Evolutionary conservation across 2,113 vertebrate species (phyloP), one percentile per base, ranked within the genome.

Genomic region (Lethenteron camtschaticum): DNA sequence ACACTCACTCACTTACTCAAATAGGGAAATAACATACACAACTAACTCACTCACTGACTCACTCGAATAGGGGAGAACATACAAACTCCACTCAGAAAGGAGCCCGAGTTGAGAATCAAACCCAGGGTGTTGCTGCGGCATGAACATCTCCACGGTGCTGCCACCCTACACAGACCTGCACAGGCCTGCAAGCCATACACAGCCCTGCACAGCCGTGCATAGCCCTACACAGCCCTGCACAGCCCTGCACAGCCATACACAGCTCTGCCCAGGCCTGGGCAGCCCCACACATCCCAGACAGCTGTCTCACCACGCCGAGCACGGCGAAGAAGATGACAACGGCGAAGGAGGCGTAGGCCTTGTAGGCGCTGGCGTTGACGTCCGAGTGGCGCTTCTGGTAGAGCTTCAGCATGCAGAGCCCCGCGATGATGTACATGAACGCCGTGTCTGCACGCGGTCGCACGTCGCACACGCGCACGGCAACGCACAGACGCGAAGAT

Each of bases 401-500:
- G 7, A 97, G 83, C 77, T 96, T 95, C 76, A 97, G 74, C 92
- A 97, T 92, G 75, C 92, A 97, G 57, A 97, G 83, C 4, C 92
- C 92, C 1, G 92, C 90, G 0, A 97, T 97, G 90, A 96, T 97
- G 78, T 97, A 97, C 91, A 97, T 97, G 77, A 97, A 97, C 0
- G 91, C 94, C 0, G 92, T 97, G 77, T 97, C 92, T 97, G 78
- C 0, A 12, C 12, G 9, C 68, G 24, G 58, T 57, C 13, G 55
- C 63, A 66, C 10, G 8, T 16, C 10, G 10, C 8, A 16, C 20
- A 66, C 9, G 20, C 63, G 20, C 10, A 66, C 63, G 41, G 41
- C 41, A 41, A 41, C 41, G 41, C 41, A 41, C 41, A 41, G 41
- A 41, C 41, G 41, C 41, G 41, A 41, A 41, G 41, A 41, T 41